Evolutionary conservation across 2,113 vertebrate genomes (phyloP).

Genomic region (Nothoprocta perdicaria): DNA sequence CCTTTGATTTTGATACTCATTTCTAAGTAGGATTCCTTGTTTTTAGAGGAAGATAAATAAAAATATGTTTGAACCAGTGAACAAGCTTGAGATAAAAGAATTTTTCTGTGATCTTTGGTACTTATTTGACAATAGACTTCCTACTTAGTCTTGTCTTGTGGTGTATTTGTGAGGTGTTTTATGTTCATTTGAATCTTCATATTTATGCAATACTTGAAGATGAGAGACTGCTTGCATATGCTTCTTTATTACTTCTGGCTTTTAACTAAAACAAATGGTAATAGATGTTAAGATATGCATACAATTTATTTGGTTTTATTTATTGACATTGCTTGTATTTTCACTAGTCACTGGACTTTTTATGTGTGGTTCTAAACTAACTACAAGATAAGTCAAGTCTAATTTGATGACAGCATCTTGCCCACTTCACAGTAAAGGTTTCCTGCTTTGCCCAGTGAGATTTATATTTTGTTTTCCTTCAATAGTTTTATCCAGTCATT

Average conservation of each 20-base stretch:
- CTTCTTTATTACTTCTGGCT: not conserved
- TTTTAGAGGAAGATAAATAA: not conserved
- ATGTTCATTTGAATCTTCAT: not conserved
- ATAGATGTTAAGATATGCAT: not conserved
- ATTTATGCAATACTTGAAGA: not conserved
- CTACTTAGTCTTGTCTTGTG: not conserved
- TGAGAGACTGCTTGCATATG: not conserved
- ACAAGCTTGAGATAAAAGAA: not conserved
- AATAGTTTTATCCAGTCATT: not conserved
- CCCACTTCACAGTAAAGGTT: not conserved
- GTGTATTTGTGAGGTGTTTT: not conserved
- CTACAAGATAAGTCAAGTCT: not conserved
- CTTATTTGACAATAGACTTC: not conserved
- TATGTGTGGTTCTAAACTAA: not conserved
- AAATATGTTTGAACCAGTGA: not conserved
- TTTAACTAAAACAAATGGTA: not conserved
- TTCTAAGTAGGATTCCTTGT: not conserved
- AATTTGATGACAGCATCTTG: not conserved
- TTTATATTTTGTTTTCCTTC: not conserved
- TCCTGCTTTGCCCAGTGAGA: not conserved
- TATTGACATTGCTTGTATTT: not conserved
- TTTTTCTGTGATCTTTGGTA: not conserved
- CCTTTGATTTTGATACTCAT: not conserved
- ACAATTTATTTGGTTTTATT: not conserved
- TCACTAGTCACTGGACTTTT: not conserved